Percentiles rank a stretch among this genome's conserved stretches.
phyloP scores from a whole-genome alignment of 2,113 vertebrate genomes.

The Micronycteris hirsuta region DNA sequence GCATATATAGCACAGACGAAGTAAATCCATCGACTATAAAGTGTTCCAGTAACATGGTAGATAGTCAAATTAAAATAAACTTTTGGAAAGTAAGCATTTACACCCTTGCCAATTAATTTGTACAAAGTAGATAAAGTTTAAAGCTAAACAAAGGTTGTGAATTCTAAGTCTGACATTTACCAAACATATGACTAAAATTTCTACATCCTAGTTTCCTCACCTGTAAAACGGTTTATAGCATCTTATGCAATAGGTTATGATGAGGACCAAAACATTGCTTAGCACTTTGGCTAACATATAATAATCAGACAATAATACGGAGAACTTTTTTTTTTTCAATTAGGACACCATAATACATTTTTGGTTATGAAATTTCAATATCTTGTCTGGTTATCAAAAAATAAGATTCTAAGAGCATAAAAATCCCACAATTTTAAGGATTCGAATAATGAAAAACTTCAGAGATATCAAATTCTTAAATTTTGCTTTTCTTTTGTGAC shows the following conservation, averaged over 20 bases:
- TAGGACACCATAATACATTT: neutral
- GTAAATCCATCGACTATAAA: neutral
- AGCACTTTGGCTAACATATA: neutral
- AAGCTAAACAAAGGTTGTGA: neutral
- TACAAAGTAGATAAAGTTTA: neutral
- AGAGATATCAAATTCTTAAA: neutral
- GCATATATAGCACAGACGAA: neutral
- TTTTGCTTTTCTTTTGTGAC: neutral
- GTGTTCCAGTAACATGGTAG: neutral
- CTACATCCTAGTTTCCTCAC: neutral
- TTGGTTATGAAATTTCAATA: neutral
- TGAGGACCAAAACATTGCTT: neutral
- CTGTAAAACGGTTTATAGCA: neutral
- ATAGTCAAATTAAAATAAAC: conserved; percentile 25
- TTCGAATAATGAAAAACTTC: neutral
- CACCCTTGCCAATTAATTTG: neutral
- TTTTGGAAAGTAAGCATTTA: neutral
- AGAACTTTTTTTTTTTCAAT: neutral
- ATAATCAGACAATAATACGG: neutral
- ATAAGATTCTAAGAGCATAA: neutral
- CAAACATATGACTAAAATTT: neutral
- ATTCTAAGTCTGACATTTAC: neutral
- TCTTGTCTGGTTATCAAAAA: neutral
- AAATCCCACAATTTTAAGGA: neutral
- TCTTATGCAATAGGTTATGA: neutral